phyloP scores from a whole-genome alignment of 2,888 invertebrate genomes.

The Dryobota labecula region DNA sequence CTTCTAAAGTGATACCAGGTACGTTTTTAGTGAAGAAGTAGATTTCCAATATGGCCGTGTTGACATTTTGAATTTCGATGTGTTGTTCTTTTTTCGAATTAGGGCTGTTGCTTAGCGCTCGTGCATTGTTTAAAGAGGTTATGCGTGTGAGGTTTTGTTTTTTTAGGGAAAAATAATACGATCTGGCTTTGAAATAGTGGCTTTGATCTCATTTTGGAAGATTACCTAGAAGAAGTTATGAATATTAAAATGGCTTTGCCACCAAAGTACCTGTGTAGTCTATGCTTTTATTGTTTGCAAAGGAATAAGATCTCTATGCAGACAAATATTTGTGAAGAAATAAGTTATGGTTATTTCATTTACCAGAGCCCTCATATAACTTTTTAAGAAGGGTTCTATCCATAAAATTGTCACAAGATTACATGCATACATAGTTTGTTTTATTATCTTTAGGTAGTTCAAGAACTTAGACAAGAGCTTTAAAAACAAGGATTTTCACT shows the following conservation, averaged over 20 bases:
- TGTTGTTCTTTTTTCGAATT: conserved; percentile 41
- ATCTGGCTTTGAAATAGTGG: conserved; percentile 3
- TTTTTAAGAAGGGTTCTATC: background rate
- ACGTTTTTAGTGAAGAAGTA: conserved; percentile 12
- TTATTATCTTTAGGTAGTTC: background rate
- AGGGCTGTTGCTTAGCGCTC: conserved; percentile 44
- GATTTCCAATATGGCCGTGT: conserved; percentile 26
- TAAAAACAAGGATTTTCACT: background rate
- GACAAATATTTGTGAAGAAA: background rate
- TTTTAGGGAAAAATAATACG: background rate
- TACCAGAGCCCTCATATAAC: background rate
- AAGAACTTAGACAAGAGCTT: background rate
- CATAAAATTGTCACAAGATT: background rate
- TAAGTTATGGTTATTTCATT: background rate
- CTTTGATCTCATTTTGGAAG: background rate
- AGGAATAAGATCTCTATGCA: background rate
- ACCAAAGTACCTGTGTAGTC: too few relatives aligned
- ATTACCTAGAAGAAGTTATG: background rate
- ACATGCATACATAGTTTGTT: background rate
- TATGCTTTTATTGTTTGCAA: background rate
- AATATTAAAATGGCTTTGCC: conserved; percentile 1
- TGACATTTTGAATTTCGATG: conserved; percentile 4
- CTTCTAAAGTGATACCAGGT: conserved; percentile 78
- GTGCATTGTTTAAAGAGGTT: conserved; percentile 21
- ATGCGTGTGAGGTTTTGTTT: conserved; percentile 24